Percentiles rank a stretch among this genome's conserved stretches.
Evolutionary conservation across 2,888 invertebrate species (phyloP).

Genomic region (Heteromurus nitidus): DNA sequence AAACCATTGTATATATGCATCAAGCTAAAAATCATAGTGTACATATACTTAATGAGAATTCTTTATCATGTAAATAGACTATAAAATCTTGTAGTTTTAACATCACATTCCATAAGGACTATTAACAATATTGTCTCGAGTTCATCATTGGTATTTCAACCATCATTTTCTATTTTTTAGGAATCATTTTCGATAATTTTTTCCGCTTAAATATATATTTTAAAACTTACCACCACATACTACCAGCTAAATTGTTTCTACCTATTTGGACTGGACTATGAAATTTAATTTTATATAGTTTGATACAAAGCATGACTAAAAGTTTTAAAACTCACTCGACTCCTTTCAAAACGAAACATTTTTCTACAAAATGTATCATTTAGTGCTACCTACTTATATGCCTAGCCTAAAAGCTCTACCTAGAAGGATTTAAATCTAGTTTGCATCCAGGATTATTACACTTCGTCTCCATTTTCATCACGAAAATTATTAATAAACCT

Average conservation of each 20-base stretch:
- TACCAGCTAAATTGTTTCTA: not conserved
- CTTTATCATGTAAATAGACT: constrained; percentile 14
- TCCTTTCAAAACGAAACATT: constrained; percentile 10
- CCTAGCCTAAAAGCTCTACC: too few relatives aligned
- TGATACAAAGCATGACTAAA: constrained; percentile 62
- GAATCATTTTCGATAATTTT: too few relatives aligned
- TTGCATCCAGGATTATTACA: too few relatives aligned
- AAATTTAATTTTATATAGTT: not conserved
- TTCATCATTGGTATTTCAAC: constrained; percentile 71
- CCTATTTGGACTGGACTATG: not conserved
- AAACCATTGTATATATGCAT: not conserved
- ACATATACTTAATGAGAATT: too few relatives aligned
- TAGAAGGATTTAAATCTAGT: too few relatives aligned
- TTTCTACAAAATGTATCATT: constrained; percentile 3
- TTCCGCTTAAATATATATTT: not conserved
- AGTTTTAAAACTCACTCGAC: constrained; percentile 59
- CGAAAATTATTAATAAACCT: too few relatives aligned
- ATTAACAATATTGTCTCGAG: constrained; percentile 74
- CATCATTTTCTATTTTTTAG: constrained; percentile 14
- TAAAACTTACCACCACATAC: too few relatives aligned
- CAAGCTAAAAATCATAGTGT: not conserved
- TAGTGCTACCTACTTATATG: too few relatives aligned
- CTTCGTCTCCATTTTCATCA: too few relatives aligned
- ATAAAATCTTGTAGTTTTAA: constrained; percentile 45
- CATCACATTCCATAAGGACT: constrained; percentile 74